Base-by-base conservation (phyloP, 2,888 invertebrate genomes). In the Idaea biselata region DNA sequence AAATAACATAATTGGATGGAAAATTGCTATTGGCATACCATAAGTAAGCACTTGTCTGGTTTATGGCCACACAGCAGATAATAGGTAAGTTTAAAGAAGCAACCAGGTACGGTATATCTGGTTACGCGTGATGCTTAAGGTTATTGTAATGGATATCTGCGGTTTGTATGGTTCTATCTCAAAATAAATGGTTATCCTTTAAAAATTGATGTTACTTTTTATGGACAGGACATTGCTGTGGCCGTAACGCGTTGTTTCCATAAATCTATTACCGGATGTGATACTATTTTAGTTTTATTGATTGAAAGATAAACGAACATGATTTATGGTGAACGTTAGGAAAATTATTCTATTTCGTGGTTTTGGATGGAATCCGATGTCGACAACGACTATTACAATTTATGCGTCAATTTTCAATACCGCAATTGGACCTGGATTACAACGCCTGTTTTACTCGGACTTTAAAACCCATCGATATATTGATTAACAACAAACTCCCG, bases 211-310 rank as follows among this genome's bases (percentile, higher is more conserved):
- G 54, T 18, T 44, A 32, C 44, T 64, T 70, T 75, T 80, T 74
- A 80, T 67, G 72, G 68, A 61, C 68, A 70, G 71, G 72, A 73
- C 73, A 73, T 72, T 59, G 60, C 76, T 71, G 67, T 63, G 71
- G 70, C 66, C 69, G 66, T 71, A 70, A 70, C 68, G 69, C 70
- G 69, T 69, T 71, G 73, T 75, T 78, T 73, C 78, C 76, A 77
- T 78, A 78, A 81, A 79, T 70, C 63, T 63, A 70, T 68, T 70
- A 74, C 81, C 77, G 82, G 82, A 81, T 74, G 79, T 74, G 66
- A 71, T 73, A 76, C 81, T 86, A 84, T 86, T 87, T 85, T 75
- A 69, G 83, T 84, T 86, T 86, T 85, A 84, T 83, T 79, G 83
- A 84, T 85, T 84, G 74, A 78, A 79, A 80, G 70, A 74, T 83